Percentiles rank a stretch among this genome's conserved stretches.
Evolutionary conservation across 2,113 vertebrate species (phyloP).

Genomic region (Clarias batrachus): DNA sequence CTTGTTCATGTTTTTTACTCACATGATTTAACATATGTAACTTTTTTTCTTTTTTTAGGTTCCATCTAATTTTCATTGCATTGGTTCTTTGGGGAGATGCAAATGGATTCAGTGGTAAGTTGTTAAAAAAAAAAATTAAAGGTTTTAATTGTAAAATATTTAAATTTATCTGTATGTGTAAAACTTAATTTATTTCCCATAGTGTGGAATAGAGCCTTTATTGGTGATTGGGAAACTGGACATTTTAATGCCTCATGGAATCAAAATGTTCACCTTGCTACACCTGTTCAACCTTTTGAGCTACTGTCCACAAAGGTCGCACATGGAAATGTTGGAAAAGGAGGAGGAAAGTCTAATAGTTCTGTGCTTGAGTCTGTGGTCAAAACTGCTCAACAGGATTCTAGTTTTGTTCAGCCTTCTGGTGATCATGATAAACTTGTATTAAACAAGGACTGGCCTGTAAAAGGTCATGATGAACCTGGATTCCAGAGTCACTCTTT

Average conservation of each 20-base stretch:
- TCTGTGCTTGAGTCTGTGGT: not conserved
- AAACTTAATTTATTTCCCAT: not conserved
- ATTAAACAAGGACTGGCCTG: not conserved
- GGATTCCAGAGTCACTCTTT: too few relatives aligned
- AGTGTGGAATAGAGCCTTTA: not conserved
- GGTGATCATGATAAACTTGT: not conserved
- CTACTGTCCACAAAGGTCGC: not conserved
- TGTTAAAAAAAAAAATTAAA: too few relatives aligned
- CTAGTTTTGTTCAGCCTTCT: constrained; percentile 10
- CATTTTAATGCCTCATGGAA: not conserved
- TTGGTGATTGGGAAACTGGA: not conserved
- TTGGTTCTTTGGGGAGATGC: not conserved
- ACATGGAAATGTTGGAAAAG: not conserved
- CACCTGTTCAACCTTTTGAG: constrained; percentile 1
- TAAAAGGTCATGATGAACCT: too few relatives aligned
- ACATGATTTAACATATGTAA: too few relatives aligned
- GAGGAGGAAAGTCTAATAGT: not conserved
- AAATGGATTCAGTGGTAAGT: not conserved
- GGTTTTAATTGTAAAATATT: not conserved
- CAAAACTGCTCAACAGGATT: not conserved
- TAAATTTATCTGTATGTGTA: not conserved
- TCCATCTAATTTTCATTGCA: not conserved
- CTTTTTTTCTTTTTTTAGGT: too few relatives aligned
- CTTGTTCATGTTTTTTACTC: too few relatives aligned
- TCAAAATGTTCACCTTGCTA: not conserved